A percentile compares a stretch with the other conserved stretches of the same genome.
phyloP scores from a whole-genome alignment of 2,113 vertebrate genomes.

The Passer montanus region DNA sequence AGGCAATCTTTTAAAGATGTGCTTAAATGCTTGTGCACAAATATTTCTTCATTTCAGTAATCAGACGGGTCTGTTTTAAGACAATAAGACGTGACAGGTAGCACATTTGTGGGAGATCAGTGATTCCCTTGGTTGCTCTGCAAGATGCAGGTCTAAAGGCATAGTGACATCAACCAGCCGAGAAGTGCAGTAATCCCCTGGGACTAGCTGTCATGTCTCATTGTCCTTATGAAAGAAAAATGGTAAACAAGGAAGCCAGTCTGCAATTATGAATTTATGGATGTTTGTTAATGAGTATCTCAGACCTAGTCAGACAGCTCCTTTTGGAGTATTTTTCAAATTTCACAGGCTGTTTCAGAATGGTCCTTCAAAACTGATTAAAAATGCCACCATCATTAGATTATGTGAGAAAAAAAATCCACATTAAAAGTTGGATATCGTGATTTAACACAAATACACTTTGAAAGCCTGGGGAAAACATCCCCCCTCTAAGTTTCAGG shows the following conservation, averaged over 20 bases:
- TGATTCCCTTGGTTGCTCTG: conserved; percentile 36
- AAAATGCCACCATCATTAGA: conserved; percentile 6
- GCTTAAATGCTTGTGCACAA: neutral
- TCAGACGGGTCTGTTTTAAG: neutral
- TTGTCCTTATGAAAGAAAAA: conserved; percentile 53
- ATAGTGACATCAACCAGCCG: conserved; percentile 44
- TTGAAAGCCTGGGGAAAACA: neutral
- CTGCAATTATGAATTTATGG: conserved; percentile 57
- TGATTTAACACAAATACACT: neutral
- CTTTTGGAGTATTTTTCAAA: conserved; percentile 36
- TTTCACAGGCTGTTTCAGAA: conserved; percentile 36
- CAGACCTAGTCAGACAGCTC: conserved; percentile 29
- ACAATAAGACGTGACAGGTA: conserved; percentile 54
- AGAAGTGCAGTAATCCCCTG: conserved; percentile 6
- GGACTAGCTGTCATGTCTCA: conserved; percentile 53
- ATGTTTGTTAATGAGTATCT: conserved; percentile 55
- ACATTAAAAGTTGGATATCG: neutral
- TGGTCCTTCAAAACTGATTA: conserved; percentile 35
- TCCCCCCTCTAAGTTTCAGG: neutral
- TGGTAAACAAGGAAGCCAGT: conserved; percentile 57
- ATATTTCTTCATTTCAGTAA: conserved; percentile 47
- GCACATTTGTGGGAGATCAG: conserved; percentile 38
- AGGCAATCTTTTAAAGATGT: neutral
- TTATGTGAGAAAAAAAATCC: neutral
- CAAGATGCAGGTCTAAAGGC: conserved; percentile 32